Conservation (phyloP, 2,113 vertebrate species). For the Sturnira hondurensis region DNA sequence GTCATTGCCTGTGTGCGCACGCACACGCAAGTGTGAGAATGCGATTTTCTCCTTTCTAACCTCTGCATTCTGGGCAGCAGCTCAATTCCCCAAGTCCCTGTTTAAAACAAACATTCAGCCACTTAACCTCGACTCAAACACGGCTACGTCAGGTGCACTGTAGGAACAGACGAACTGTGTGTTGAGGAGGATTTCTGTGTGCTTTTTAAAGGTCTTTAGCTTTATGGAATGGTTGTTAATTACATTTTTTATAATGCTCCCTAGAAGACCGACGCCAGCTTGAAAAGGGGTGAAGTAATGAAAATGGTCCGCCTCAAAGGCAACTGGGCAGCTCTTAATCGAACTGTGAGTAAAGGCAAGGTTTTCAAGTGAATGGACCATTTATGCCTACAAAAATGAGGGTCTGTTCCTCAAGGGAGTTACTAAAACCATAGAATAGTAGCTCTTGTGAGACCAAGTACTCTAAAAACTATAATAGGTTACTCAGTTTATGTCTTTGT, state of each 20-base stretch:
- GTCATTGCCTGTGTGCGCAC: too few relatives aligned
- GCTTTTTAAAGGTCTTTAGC: slow-evolving; percentile 1
- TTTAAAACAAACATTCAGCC: slow-evolving; percentile 21
- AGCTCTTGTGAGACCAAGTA: not conserved
- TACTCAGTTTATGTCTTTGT: not conserved
- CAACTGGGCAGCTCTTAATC: not conserved
- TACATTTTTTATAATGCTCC: not conserved
- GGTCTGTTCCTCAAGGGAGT: not conserved
- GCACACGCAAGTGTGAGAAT: not conserved
- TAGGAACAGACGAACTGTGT: not conserved
- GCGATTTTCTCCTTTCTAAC: not conserved
- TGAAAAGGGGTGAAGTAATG: not conserved
- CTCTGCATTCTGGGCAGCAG: not conserved
- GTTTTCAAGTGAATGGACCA: not conserved
- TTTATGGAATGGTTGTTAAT: not conserved
- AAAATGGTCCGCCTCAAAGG: not conserved
- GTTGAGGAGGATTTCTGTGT: not conserved
- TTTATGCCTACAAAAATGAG: not conserved
- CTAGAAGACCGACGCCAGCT: not conserved
- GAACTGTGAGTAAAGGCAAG: not conserved
- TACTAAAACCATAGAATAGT: not conserved
- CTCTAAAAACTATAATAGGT: not conserved
- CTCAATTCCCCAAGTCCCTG: slow-evolving; percentile 24
- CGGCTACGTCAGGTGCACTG: not conserved
- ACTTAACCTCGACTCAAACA: not conserved